Percentiles rank a stretch among this genome's conserved stretches.
phyloP scores from a whole-genome alignment of 2,797 vertebrate genomes.

The Sebastes elongatus region DNA sequence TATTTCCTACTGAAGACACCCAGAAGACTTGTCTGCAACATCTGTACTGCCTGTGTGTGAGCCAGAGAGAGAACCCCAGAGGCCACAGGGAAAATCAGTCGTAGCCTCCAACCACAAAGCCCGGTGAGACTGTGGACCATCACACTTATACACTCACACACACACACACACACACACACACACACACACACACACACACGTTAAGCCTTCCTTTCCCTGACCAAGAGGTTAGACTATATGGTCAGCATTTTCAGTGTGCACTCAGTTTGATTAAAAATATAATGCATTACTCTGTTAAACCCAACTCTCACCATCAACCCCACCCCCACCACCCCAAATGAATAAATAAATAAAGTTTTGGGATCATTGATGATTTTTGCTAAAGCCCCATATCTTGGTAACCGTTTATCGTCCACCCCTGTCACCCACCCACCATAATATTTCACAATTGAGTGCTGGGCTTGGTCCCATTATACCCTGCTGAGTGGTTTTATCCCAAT shows the following conservation, averaged over 20 bases:
- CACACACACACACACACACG: slow-evolving; percentile 11
- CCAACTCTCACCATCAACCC: slow-evolving; percentile 28
- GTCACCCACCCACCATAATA: slow-evolving; percentile 31
- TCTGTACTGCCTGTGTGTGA: slow-evolving; percentile 23
- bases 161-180: background rate
- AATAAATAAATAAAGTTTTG: slow-evolving; percentile 66
- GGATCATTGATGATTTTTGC: slow-evolving; percentile 57
- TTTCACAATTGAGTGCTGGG: slow-evolving; percentile 58
- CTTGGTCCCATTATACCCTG: slow-evolving; percentile 61
- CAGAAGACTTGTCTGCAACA: slow-evolving; percentile 33
- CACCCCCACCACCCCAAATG: background rate
- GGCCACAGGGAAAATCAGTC: background rate
- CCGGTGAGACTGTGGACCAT: background rate
- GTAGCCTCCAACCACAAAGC: slow-evolving; percentile 2
- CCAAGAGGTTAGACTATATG: slow-evolving; percentile 52
- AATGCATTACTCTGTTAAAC: slow-evolving; percentile 68
- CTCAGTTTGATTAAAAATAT: slow-evolving; percentile 78
- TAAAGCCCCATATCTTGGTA: slow-evolving; percentile 48
- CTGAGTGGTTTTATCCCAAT: slow-evolving; percentile 70
- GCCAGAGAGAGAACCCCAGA: background rate
- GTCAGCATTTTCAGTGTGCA: slow-evolving; percentile 75
- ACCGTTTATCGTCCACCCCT: slow-evolving; percentile 21
- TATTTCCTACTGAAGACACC: slow-evolving; percentile 3
- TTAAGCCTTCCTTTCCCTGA: slow-evolving; percentile 37
- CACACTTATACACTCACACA: background rate